Percentiles rank a stretch among this genome's conserved stretches.
Conservation (phyloP, 2,113 vertebrate species). For the Naja naja region DNA sequence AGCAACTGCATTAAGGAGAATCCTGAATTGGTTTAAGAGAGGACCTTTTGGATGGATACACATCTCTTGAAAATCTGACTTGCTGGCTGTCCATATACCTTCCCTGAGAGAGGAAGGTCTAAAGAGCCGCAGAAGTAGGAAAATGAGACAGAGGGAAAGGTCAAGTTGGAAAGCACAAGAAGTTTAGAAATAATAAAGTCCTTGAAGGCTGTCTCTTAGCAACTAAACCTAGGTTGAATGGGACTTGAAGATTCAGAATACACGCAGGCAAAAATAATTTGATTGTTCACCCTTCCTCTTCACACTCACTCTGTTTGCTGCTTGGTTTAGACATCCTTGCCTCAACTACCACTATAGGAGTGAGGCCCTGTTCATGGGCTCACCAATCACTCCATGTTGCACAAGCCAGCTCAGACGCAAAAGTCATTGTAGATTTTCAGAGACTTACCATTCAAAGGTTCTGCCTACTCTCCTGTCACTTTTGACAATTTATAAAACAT, state of each 20-base stretch:
- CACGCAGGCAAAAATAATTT: not conserved
- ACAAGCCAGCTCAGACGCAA: not conserved
- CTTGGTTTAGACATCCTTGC: not conserved
- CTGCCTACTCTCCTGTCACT: not conserved
- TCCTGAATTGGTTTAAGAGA: too few species aligned
- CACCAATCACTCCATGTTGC: not conserved
- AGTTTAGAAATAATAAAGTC: conserved; percentile 50
- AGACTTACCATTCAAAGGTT: not conserved
- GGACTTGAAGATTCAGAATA: conserved; percentile 21
- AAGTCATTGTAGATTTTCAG: not conserved
- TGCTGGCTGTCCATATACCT: not conserved
- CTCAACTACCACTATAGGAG: not conserved
- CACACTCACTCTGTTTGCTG: not conserved
- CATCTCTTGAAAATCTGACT: not conserved
- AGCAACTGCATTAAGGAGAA: not conserved
- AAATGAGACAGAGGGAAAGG: not conserved
- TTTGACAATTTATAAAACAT: not conserved
- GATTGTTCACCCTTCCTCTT: not conserved
- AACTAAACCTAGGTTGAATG: conserved; percentile 35
- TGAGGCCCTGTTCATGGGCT: not conserved
- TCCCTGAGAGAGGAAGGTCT: not conserved
- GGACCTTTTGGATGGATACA: not conserved
- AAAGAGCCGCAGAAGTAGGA: not conserved
- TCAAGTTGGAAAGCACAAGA: conserved; percentile 11
- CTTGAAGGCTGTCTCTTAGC: conserved; percentile 43